Base-by-base conservation (phyloP, 2,888 invertebrate species). In the Protodeltote pygarga region DNA sequence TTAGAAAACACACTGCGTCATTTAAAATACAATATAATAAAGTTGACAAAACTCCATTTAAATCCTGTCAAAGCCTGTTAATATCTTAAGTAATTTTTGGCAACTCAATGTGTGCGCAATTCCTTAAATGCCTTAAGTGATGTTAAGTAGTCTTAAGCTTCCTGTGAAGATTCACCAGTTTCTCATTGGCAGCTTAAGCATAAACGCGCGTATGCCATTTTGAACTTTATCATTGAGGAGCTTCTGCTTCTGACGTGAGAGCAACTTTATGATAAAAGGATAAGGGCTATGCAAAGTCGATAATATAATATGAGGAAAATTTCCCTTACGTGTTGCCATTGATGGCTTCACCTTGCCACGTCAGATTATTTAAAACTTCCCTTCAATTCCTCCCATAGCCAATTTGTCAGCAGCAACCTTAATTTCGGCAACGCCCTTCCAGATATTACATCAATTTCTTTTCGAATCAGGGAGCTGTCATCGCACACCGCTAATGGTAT, bases 401-500 rank as follows among this genome's bases (percentile, higher is more conserved):
- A 70, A 73, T 77, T 77, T 67, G 71, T 67, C 65, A 63, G 65
- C 34, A 60, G 69, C 41, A 63, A 65, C 80, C 81, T 81, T 79
- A 77, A 83, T 75, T 76, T 73, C 50, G 75, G 68, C 73, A 75
- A 65, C 79, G 77, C 79, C 83, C 80, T 68, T 44, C 46, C 75
- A 79, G 80, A 85, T 80, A 81, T 82, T 77, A 79, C 85, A 87
- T 86, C 83, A 85, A 87, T 87, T 83, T 78, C 77, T 75, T 69
- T 69, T 72, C 74, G 70, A 79, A 79, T 77, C 76, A 68, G 75
- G 69, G 75, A 72, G 75, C 86, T 86, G 87, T 89, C 90, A 86
- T 85, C 87, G 71, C 71, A 65, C 54, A 73, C 80, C 81, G 75
- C 83, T 91, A 91, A 88, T 89, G 87, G 87, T 82, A 90, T 91